Conservation (phyloP, 2,888 invertebrate genomes). For the Pristionchus mayeri region DNA sequence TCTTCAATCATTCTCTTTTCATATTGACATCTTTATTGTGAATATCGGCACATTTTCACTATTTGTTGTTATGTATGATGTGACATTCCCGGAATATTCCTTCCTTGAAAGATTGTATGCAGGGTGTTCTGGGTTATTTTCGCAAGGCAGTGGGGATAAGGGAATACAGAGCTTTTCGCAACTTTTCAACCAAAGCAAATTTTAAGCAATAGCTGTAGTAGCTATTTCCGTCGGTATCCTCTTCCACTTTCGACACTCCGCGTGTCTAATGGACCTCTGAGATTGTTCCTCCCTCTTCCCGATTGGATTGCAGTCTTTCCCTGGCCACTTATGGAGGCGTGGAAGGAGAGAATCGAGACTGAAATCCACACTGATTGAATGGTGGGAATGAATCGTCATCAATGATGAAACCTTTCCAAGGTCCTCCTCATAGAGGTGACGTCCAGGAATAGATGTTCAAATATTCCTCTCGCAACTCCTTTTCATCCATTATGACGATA, state of each 20-base stretch:
- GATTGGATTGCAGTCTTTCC: background rate
- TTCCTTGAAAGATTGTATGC: no score
- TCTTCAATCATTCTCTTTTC: no score
- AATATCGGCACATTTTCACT: no score
- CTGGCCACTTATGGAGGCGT: slow-evolving; percentile 15
- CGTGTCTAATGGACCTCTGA: background rate
- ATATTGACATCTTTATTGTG: no score
- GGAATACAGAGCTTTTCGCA: no score
- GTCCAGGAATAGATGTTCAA: background rate
- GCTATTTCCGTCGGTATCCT: background rate
- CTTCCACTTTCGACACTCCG: background rate
- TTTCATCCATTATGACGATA: background rate
- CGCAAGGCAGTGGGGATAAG: no score
- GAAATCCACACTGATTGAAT: slow-evolving; percentile 12
- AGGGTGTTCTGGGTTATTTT: no score
- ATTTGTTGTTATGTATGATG: no score
- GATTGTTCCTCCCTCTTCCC: background rate
- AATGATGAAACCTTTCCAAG: background rate
- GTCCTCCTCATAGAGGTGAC: no score
- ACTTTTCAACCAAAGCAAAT: background rate
- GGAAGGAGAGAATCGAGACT: background rate
- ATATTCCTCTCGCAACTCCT: background rate
- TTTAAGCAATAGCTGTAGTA: background rate
- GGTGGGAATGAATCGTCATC: background rate
- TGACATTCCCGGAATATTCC: no score